phyloP scores from a whole-genome alignment of 1,140 invertebrate genomes.

The Metaphire vulgaris region DNA sequence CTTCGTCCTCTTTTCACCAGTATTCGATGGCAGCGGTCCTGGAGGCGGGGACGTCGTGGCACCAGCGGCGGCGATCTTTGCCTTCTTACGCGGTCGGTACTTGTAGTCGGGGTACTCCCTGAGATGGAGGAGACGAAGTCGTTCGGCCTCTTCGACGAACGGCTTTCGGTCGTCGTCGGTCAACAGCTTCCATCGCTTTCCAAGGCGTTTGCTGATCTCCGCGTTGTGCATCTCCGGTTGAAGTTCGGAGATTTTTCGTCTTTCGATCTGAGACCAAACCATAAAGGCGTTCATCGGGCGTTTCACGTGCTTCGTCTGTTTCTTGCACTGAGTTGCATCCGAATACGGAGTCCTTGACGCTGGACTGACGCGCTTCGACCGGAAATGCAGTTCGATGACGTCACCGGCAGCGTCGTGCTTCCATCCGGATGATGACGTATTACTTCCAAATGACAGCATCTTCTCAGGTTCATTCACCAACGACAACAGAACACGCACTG shows the following conservation, averaged over 20 bases:
- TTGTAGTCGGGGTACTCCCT: slow-evolving; percentile 98
- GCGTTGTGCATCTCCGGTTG: slow-evolving; percentile 98
- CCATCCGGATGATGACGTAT: no score
- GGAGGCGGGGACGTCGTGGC: neutral
- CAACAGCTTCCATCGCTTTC: slow-evolving; percentile 95
- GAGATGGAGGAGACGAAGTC: slow-evolving; percentile 95
- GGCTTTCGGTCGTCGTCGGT: slow-evolving; percentile 95
- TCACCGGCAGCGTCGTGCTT: no score
- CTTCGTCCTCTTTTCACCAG: neutral
- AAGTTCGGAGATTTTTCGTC: slow-evolving; percentile 87
- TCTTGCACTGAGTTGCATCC: slow-evolving; percentile 75
- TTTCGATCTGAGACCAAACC: slow-evolving; percentile 66
- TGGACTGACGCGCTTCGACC: slow-evolving; percentile 60
- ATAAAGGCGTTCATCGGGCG: slow-evolving; percentile 51
- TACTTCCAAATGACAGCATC: no score
- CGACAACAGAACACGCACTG: no score
- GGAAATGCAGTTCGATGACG: slow-evolving; percentile 5
- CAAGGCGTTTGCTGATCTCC: slow-evolving; percentile 97
- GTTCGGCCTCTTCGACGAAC: slow-evolving; percentile 96
- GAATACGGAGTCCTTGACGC: slow-evolving; percentile 87
- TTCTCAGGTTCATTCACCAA: no score
- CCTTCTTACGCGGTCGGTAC: slow-evolving; percentile 58
- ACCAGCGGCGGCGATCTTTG: neutral
- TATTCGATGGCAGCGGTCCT: neutral
- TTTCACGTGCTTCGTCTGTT: slow-evolving; percentile 43